Evolutionary conservation across 2,797 vertebrate genomes (phyloP).

Genomic region (Notolabrus celidotus): DNA sequence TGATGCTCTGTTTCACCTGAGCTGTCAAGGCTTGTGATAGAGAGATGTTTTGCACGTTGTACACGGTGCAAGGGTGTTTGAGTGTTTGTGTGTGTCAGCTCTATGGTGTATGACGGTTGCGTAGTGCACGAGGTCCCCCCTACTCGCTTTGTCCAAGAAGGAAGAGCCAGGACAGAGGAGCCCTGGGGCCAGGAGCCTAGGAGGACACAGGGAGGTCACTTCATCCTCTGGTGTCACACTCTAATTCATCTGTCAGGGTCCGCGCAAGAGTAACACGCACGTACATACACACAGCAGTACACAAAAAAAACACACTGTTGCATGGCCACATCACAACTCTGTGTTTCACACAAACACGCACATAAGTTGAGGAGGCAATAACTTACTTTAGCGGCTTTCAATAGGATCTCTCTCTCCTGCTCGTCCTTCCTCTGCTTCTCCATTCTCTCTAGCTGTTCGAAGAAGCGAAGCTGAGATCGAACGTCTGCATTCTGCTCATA

Average conservation of each 20-base stretch:
- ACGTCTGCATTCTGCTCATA: conserved; percentile 89
- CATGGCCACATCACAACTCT: conserved; percentile 35
- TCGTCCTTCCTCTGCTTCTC: conserved; percentile 94
- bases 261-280: conserved; percentile 46
- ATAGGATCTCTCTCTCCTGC: conserved; percentile 90
- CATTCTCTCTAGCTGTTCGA: conserved; percentile 91
- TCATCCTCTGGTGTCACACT: conserved; percentile 77
- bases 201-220: conserved; percentile 78
- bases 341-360: conserved; percentile 1
- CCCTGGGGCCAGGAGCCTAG: conserved; percentile 73
- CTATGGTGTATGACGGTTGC: conserved; percentile 4
- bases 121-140: conserved; percentile 11
- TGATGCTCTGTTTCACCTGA: conserved; percentile 49
- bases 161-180: conserved; percentile 73
- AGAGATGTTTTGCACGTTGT: conserved; percentile 43
- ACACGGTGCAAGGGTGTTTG: neutral
- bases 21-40: conserved; percentile 40
- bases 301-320: conserved; percentile 51
- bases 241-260: conserved; percentile 77
- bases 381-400: conserved; percentile 92
- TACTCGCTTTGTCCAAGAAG: conserved; percentile 64
- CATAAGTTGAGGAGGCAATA: conserved; percentile 34
- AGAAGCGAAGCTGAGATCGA: conserved; percentile 90
- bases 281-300: conserved; percentile 41
- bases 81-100: conserved; percentile 4